Conservation (phyloP, 2,113 vertebrate genomes). For the Daubentonia madagascariensis region DNA sequence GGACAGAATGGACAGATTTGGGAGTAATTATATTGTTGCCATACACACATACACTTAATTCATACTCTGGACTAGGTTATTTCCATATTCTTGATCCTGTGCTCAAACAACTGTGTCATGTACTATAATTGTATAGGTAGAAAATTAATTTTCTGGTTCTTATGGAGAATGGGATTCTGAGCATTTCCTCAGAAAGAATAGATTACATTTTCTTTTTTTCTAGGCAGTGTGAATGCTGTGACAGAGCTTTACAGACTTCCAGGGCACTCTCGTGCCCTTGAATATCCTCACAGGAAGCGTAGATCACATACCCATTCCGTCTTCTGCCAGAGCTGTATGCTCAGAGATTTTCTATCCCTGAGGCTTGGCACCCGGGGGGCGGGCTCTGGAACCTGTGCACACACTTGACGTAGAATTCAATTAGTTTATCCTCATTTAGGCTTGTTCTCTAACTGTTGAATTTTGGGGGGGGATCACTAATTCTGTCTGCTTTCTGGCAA, state of each 20-base stretch:
- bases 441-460: background rate
- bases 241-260: too few relatives aligned
- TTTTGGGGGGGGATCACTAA: background rate
- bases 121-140: background rate
- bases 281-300: too few relatives aligned
- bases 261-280: fast-evolving
- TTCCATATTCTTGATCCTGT: background rate
- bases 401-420: background rate
- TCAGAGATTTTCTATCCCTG: background rate
- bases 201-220: background rate
- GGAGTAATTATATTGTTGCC: background rate
- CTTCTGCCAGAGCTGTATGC: background rate
- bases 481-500: background rate
- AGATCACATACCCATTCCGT: background rate
- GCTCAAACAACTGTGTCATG: background rate
- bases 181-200: background rate
- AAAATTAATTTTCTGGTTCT: background rate
- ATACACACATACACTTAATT: background rate
- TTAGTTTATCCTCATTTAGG: background rate
- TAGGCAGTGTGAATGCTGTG: too few relatives aligned
- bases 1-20: background rate
- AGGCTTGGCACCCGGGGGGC: background rate
- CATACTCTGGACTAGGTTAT: background rate
- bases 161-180: background rate
- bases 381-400: background rate